Conservation (phyloP, 2,797 vertebrate species). For the Pipistrellus kuhlii region DNA sequence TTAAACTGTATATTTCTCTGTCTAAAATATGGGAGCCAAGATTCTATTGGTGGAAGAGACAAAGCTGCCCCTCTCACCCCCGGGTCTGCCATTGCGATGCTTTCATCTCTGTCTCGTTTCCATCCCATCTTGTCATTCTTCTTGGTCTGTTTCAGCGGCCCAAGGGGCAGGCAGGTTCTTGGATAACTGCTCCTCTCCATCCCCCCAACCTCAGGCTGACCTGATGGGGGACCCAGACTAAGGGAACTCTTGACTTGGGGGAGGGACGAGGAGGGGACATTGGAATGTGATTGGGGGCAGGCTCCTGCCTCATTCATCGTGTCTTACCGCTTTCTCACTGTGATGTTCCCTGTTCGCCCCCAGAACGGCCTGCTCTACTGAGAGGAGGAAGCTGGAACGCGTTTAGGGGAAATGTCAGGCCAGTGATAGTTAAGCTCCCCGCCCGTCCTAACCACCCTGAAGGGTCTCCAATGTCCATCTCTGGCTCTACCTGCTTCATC, state of each 20-base stretch:
- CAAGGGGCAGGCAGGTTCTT: constrained; percentile 49
- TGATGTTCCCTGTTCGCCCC: not conserved
- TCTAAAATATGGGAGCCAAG: constrained; percentile 78
- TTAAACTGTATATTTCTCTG: constrained; percentile 67
- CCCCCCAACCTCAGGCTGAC: not conserved
- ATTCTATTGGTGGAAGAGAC: constrained; percentile 70
- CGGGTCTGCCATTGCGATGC: not conserved
- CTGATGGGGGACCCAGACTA: not conserved
- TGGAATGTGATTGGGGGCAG: not conserved
- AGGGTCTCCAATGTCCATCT: constrained; percentile 84
- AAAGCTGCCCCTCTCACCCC: constrained; percentile 3
- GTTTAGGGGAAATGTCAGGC: constrained; percentile 11
- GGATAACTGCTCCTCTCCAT: not conserved
- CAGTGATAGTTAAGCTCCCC: constrained; percentile 21
- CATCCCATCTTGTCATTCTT: constrained; percentile 60
- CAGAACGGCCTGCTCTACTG: not conserved
- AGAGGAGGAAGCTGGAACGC: constrained; percentile 38
- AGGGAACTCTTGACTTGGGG: not conserved
- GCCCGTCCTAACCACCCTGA: constrained; percentile 43
- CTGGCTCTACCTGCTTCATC: constrained; percentile 90
- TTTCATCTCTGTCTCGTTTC: not conserved
- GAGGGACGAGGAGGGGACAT: not conserved
- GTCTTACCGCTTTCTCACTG: not conserved
- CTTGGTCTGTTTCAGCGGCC: constrained; percentile 70
- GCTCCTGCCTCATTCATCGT: rapidly evolving